phyloP scores from a whole-genome alignment of 2,113 vertebrate genomes.

The Oreamnos americanus region DNA sequence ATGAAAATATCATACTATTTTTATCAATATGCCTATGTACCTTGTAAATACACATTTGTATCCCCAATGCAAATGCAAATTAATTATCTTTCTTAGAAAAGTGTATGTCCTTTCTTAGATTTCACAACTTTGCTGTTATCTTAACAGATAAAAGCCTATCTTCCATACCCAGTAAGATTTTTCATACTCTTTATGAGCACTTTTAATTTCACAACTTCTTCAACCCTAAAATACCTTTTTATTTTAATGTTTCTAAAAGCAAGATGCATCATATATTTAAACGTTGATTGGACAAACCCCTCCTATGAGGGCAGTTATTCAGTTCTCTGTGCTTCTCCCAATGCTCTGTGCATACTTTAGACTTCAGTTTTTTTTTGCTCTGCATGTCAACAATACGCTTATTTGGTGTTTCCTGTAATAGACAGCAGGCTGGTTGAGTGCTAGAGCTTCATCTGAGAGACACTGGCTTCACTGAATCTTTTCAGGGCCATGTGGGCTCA shows the following conservation, averaged over 20 bases:
- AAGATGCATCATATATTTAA: background rate
- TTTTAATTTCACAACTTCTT: background rate
- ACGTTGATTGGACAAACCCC: background rate
- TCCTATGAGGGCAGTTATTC: accelerated
- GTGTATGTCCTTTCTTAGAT: background rate
- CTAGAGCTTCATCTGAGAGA: background rate
- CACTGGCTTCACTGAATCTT: background rate
- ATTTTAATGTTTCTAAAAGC: background rate
- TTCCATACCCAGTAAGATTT: background rate
- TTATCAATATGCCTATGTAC: background rate
- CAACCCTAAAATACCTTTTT: background rate
- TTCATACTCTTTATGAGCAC: background rate
- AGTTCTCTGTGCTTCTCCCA: background rate
- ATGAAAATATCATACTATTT: background rate
- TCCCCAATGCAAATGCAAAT: background rate
- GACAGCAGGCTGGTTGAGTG: background rate
- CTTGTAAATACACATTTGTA: background rate
- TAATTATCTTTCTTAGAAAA: background rate
- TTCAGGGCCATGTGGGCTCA: background rate
- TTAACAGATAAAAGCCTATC: background rate
- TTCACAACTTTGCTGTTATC: background rate
- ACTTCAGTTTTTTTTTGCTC: background rate
- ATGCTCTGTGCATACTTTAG: background rate
- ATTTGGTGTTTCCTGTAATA: background rate
- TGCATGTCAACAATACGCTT: background rate